Percentiles rank a stretch among this genome's conserved stretches.
phyloP scores from a whole-genome alignment of 2,888 invertebrate genomes.

The Agrotis segetum region DNA sequence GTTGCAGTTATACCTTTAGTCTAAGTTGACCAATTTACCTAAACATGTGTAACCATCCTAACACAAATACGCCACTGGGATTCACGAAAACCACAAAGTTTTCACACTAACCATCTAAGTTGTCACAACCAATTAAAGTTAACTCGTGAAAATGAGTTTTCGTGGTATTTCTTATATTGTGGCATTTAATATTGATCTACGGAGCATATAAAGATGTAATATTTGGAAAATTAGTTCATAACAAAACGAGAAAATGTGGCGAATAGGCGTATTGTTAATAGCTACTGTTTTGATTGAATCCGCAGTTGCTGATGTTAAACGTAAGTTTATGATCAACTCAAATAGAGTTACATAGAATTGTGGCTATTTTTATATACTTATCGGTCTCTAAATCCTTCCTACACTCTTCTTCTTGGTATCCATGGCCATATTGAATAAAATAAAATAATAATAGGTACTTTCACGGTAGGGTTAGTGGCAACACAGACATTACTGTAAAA shows the following conservation, averaged over 20 bases:
- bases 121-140: slow-evolving; percentile 71
- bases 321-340: slow-evolving; percentile 69
- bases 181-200: slow-evolving; percentile 70
- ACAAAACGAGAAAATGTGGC: slow-evolving; percentile 76
- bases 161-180: slow-evolving; percentile 56
- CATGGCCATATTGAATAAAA: too few relatives aligned
- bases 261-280: slow-evolving; percentile 71
- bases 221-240: slow-evolving; percentile 64
- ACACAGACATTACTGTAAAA: too few relatives aligned
- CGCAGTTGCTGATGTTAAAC: slow-evolving; percentile 66
- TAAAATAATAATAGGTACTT: too few relatives aligned
- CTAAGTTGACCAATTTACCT: background rate
- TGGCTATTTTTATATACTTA: too few relatives aligned
- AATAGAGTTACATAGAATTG: too few relatives aligned
- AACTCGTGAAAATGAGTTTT: slow-evolving; percentile 61
- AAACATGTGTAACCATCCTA: slow-evolving; percentile 30
- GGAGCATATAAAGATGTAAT: slow-evolving; percentile 79
- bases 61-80: slow-evolving; percentile 38
- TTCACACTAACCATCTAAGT: slow-evolving; percentile 69
- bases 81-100: slow-evolving; percentile 43
- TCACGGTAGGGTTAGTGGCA: too few relatives aligned
- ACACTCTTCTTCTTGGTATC: too few relatives aligned
- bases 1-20: background rate
- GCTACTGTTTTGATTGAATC: slow-evolving; percentile 63
- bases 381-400: too few relatives aligned